These are phyloP conservation scores for Arnoldichthys spilopterus DNA, from an alignment of 2,797 vertebrate genomes.

Conservation along the genomic window DNA sequence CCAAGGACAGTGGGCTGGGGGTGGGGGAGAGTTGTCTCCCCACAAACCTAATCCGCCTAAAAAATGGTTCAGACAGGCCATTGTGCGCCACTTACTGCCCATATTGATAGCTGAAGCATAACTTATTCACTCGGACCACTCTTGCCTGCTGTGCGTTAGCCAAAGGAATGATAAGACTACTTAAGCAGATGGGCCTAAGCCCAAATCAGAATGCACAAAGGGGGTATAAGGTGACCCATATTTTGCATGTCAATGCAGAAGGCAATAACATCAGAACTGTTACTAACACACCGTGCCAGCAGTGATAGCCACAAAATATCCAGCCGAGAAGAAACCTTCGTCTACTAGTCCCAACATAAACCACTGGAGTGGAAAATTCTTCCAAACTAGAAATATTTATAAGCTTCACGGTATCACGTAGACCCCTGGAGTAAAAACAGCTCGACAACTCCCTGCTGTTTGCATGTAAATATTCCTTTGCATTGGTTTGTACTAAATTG, in stretches of 20 bases:
- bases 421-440: neutral
- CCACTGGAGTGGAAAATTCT: neutral
- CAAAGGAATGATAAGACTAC: constrained; percentile 44
- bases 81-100: constrained; percentile 48
- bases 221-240: constrained; percentile 7
- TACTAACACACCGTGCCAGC: neutral
- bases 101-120: constrained; percentile 39
- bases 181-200: constrained; percentile 34
- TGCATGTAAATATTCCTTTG: neutral
- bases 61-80: constrained; percentile 34
- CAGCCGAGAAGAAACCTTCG: neutral
- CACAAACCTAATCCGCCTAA: constrained; percentile 44
- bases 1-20: constrained; percentile 42
- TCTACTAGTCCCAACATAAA: neutral
- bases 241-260: constrained; percentile 3
- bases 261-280: constrained; percentile 10
- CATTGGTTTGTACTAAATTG: neutral
- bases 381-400: neutral
- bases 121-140: constrained; percentile 34
- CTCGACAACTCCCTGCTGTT: neutral
- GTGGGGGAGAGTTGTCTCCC: neutral
- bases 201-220: constrained; percentile 29
- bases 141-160: constrained; percentile 32
- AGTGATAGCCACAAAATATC: neutral
- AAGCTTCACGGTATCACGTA: neutral